Evolutionary conservation across 2,113 vertebrate genomes (phyloP).

Genomic region (Trochalopteron elliotii): DNA sequence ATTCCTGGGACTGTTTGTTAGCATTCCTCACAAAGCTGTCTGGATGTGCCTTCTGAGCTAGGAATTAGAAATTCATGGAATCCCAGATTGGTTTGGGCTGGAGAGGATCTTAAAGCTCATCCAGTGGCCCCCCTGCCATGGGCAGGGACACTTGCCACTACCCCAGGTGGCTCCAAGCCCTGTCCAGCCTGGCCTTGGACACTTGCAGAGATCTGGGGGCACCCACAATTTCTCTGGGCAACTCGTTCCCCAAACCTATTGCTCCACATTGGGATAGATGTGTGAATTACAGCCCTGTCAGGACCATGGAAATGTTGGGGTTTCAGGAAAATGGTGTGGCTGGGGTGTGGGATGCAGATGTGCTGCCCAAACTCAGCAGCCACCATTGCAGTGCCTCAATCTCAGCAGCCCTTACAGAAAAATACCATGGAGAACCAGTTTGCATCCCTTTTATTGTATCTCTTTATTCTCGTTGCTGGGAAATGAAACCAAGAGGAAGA

Average conservation of each 20-base stretch:
- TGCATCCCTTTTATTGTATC: not conserved
- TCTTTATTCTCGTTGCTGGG: not conserved
- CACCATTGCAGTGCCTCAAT: rapidly evolving
- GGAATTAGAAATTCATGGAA: not conserved
- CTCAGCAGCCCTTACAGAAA: not conserved
- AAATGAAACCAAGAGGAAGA: not conserved
- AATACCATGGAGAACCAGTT: not conserved
- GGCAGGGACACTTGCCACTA: not conserved
- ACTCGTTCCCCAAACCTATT: rapidly evolving
- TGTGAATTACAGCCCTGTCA: not conserved
- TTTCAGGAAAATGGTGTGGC: not conserved
- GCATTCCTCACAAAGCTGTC: not conserved
- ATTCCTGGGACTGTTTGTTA: not conserved
- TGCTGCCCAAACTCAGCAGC: rapidly evolving
- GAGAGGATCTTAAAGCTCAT: not conserved
- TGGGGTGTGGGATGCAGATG: not conserved
- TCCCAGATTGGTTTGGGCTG: not conserved
- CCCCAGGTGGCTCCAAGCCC: not conserved
- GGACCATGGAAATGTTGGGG: rapidly evolving
- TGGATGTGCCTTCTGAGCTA: not conserved
- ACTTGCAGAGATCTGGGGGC: not conserved
- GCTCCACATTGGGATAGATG: not conserved
- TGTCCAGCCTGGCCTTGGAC: rapidly evolving
- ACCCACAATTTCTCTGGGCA: not conserved
- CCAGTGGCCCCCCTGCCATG: too few species aligned